A percentile compares a stretch with the other conserved stretches of the same genome.
Conservation (phyloP, 2,113 vertebrate species). For the Melanotaenia duboulayi region DNA sequence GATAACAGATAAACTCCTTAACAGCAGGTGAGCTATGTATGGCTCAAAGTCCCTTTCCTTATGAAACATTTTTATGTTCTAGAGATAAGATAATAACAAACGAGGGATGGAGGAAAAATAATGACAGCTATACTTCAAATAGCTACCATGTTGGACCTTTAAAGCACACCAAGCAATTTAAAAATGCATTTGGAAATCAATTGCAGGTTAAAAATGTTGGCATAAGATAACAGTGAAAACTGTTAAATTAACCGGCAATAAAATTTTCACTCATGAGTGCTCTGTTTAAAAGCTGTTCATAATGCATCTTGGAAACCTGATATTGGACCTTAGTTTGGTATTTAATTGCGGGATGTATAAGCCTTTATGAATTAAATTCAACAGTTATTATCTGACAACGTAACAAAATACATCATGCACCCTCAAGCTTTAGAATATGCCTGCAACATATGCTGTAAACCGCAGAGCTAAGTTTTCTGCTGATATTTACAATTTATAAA, state of each 20-base stretch:
- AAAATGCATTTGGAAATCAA: background rate
- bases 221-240: background rate
- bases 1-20: background rate
- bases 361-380: no score
- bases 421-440: no score
- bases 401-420: no score
- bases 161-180: background rate
- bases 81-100: constrained; percentile 21
- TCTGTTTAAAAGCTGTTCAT: no score
- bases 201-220: background rate
- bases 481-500: background rate
- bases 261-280: no score
- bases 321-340: no score
- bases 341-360: no score
- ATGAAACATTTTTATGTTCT: constrained; percentile 20
- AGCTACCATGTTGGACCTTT: background rate
- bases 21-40: background rate
- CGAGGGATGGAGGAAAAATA: background rate
- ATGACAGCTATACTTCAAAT: background rate
- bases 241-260: no score
- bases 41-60: constrained; percentile 3
- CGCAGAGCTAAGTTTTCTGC: background rate
- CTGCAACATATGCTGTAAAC: no score
- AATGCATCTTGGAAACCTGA: no score
- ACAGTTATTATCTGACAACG: no score